Evolutionary conservation across 2,888 invertebrate genomes (phyloP), one percentile per base, ranked within the genome.

Genomic region (Melitaea athalia): DNA sequence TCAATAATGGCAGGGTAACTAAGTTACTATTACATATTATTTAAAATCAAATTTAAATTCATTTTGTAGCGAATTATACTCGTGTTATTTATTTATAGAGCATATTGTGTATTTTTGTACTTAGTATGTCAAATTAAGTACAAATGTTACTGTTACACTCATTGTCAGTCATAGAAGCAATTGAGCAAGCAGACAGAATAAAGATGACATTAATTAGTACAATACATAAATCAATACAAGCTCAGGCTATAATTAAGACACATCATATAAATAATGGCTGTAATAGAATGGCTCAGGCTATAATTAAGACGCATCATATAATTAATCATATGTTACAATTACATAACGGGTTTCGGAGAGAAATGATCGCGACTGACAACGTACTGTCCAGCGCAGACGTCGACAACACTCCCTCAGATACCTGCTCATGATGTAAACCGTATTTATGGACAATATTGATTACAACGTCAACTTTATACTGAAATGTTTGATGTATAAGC

Each of bases 371-470:
- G 63, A 73, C 73, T 74, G 77, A 74, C 74, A 80, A 77, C 72
- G 72, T 62, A 67, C 68, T 81, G 81, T 81, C 81, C 67, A 61
- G 52, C 70, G 72, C 82, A 83, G 73, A 45, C 64, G 57, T 42
- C 68, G 70, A 72, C 71, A 68, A 70, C 70, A 67, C 63, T 8
- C 64, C n/a, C 68, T 60, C 63, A 68, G 66, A 60, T 74, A 61
- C 24, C 64, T 70, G 70, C 43, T 59, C 38, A 50, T 67, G 67
- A 70, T 45, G 52, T 64, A 59, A 55, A 67, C 14, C n/a, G 24
- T 64, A 59, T 64, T 52, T 52, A 24, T 11, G 52, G 10, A 15
- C 15, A 15, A 52, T 11, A 52, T 52, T 31, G 24, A 31, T 53
- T 53, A 1, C 0, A 5, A 31, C 14, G 53, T 53, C 31, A 53